A percentile compares a stretch with the other conserved stretches of the same genome.
These are phyloP conservation scores for Sinosuthora webbiana DNA, from an alignment of 2,113 vertebrate genomes.

Conservation along the genomic window DNA sequence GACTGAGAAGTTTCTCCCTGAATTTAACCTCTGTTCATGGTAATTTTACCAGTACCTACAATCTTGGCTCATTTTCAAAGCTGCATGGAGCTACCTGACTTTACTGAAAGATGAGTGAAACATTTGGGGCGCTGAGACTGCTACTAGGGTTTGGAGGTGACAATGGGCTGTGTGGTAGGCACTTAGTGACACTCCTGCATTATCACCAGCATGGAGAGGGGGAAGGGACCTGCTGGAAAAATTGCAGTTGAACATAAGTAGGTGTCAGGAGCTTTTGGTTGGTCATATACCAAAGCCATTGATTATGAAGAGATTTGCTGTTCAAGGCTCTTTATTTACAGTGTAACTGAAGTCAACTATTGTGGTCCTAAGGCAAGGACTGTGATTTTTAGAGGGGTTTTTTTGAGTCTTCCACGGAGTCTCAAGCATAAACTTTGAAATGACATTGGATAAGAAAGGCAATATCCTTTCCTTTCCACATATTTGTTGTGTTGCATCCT, in stretches of 20 bases:
- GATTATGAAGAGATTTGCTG: slow-evolving; percentile 58
- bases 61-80: neutral
- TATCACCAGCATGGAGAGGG: neutral
- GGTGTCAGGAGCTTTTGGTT: neutral
- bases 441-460: slow-evolving; percentile 33
- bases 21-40: neutral
- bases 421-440: slow-evolving; percentile 48
- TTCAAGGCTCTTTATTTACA: slow-evolving; percentile 45
- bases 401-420: neutral
- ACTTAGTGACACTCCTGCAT: rapidly evolving
- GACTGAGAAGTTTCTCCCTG: neutral
- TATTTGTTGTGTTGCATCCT: slow-evolving; percentile 26
- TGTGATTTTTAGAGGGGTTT: slow-evolving; percentile 23
- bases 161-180: neutral
- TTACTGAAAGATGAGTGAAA: neutral
- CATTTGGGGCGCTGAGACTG: neutral
- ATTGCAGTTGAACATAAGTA: neutral
- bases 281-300: slow-evolving; percentile 23
- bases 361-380: slow-evolving; percentile 1
- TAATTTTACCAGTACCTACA: neutral
- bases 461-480: slow-evolving; percentile 12
- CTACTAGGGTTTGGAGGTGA: neutral
- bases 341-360: slow-evolving; percentile 54
- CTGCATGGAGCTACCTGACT: neutral
- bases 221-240: neutral